Base-by-base conservation (phyloP, 2,113 vertebrate species). In the Columba livia region DNA sequence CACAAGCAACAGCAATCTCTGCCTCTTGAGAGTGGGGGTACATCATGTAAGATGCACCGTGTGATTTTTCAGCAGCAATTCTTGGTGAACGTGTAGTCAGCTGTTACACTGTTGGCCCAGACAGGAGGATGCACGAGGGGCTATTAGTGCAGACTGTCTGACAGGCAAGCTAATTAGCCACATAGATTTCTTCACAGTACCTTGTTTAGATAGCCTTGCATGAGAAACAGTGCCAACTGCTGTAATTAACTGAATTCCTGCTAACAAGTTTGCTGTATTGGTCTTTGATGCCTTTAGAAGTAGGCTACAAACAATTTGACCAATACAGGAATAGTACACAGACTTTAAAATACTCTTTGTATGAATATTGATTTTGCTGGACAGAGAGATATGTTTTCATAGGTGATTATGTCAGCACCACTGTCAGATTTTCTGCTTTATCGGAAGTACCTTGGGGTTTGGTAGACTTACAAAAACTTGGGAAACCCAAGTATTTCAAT, bases 41-140 rank as follows among this genome's bases (percentile, higher is more conserved):
- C 9, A 67, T 9, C 20, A 31, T 0, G 0, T 8, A n/a, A 50
- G 38, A 44, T 21, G 14, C n/a, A 58, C 10, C 40, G 36, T 0
- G 0, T 32, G 61, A 50, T 64, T 81, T 91, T 47, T 32, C 29
- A 72, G 85, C 57, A 67, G 20, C 9, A 47, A 32, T 42, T 87
- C 42, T 60, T 8, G 6, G 28, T 47, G 15, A 84, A 29, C 0
- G 0, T 0, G 0, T 11, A 31, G 47, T 54, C 51, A 74, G 25
- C 17, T 75, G 19, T 29, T 34, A 36, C n/a, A 56, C 47, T 6
- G 3, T 8, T 1, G 5, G 15, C 42, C 60, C 61, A 54, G 53
- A 32, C 32, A 53, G 54, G 25, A 72, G 42, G 29, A 67, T 2
- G 4, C 25, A 71, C 21, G 18, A 85, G 6, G 15, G 24, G 36